These are phyloP conservation scores for Kradibia gibbosae DNA, from an alignment of 1,140 invertebrate species.

Conservation along the genomic window DNA sequence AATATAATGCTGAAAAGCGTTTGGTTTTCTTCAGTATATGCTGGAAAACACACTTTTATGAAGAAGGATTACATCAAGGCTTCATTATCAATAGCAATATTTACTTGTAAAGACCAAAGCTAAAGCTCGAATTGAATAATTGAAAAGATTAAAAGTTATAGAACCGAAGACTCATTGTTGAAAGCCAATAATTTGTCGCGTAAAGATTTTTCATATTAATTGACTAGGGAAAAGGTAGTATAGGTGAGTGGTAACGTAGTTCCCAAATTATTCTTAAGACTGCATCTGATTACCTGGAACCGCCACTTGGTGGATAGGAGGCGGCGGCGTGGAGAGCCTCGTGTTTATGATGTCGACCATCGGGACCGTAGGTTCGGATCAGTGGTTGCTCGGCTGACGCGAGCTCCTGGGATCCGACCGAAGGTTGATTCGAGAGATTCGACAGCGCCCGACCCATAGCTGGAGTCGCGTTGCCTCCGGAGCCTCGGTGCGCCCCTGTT, in stretches of 20 bases:
- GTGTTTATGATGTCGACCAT: conserved; percentile 74
- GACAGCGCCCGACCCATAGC: conserved; percentile 60
- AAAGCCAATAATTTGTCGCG: too few relatives aligned
- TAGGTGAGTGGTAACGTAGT: too few relatives aligned
- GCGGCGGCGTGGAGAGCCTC: conserved; percentile 69
- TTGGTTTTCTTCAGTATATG: too few relatives aligned
- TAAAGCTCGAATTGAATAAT: background rate
- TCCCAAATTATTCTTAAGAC: too few relatives aligned
- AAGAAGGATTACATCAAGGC: background rate
- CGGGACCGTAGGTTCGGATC: conserved; percentile 83
- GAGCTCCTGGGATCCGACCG: conserved; percentile 81
- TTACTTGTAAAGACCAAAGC: too few relatives aligned
- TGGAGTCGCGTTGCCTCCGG: conserved; percentile 66
- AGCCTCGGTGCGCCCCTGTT: background rate
- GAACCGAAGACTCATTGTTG: background rate
- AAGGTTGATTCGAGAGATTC: conserved; percentile 77
- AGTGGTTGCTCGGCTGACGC: conserved; percentile 63
- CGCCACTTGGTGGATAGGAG: conserved; percentile 69
- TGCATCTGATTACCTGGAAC: conserved; percentile 60
- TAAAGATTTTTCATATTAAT: too few relatives aligned
- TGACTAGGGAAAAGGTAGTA: too few relatives aligned
- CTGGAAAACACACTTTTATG: too few relatives aligned
- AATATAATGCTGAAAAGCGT: too few relatives aligned
- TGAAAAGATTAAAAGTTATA: background rate
- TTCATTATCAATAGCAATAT: background rate